A percentile compares a stretch with the other conserved stretches of the same genome.
Conservation (phyloP, 1,140 invertebrate species). For the Drosophila ogumai region DNA sequence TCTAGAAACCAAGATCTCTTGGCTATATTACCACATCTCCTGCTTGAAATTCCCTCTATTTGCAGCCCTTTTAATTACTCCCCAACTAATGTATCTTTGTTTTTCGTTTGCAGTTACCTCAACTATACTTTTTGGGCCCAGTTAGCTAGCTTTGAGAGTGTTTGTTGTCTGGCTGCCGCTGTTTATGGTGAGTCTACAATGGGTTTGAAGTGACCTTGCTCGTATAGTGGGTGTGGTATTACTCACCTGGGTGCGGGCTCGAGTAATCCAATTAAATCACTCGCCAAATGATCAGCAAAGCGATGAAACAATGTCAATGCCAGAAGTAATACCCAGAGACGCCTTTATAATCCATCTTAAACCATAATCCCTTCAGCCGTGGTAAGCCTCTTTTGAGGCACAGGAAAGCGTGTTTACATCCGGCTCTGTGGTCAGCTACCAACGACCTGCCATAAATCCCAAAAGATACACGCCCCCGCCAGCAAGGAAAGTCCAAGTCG, state of each 20-base stretch:
- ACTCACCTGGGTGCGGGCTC: constrained; percentile 34
- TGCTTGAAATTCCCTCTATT: constrained; percentile 10
- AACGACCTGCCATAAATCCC: constrained; percentile 25
- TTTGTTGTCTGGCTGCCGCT: constrained; percentile 55
- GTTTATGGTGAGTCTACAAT: constrained; percentile 74
- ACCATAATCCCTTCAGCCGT: constrained; percentile 26
- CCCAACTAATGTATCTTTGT: constrained; percentile 52
- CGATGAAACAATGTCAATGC: constrained; percentile 79
- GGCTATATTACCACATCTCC: constrained; percentile 34
- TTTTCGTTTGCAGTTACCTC: constrained; percentile 59
- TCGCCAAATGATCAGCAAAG: constrained; percentile 59
- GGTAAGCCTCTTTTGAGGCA: constrained; percentile 8
- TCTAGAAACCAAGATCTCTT: constrained; percentile 39
- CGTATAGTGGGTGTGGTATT: constrained; percentile 38
- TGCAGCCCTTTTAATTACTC: constrained; percentile 45
- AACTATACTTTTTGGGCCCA: constrained; percentile 15
- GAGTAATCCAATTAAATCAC: constrained; percentile 58
- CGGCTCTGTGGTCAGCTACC: constrained; percentile 28
- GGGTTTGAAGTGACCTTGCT: constrained; percentile 30
- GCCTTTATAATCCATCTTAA: background rate
- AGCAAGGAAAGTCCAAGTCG: constrained; percentile 29
- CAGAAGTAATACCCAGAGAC: constrained; percentile 24
- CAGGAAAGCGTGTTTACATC: constrained; percentile 14
- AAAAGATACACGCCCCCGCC: constrained; percentile 34
- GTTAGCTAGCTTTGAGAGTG: constrained; percentile 28